phyloP scores from a whole-genome alignment of 2,797 vertebrate genomes.

The Babyrousa celebensis region DNA sequence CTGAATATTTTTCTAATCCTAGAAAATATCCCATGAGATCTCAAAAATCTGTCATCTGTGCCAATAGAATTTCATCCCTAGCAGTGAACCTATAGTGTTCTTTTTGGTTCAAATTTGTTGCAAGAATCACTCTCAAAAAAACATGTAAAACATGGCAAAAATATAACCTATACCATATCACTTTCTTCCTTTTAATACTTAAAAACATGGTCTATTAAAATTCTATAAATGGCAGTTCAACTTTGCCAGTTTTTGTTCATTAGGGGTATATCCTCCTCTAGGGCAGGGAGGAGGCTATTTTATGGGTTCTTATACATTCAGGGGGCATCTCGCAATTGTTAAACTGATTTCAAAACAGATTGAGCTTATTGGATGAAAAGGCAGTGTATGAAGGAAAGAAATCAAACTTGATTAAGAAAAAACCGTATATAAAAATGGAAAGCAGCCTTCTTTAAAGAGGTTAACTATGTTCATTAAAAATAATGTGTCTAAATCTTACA shows the following conservation, averaged over 20 bases:
- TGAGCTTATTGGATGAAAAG: slow-evolving; percentile 39
- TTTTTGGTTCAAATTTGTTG: slow-evolving; percentile 65
- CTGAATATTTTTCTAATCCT: slow-evolving; percentile 60
- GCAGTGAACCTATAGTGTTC: slow-evolving; percentile 9
- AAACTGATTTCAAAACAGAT: slow-evolving; percentile 66
- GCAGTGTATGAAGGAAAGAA: slow-evolving; percentile 7
- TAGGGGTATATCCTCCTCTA: slow-evolving; percentile 63
- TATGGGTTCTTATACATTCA: slow-evolving; percentile 64
- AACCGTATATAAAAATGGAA: slow-evolving; percentile 59
- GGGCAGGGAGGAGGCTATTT: slow-evolving; percentile 67
- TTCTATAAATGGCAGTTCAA: slow-evolving; percentile 22
- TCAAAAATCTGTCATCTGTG: slow-evolving; percentile 41
- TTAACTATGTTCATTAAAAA: slow-evolving; percentile 60
- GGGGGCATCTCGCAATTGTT: slow-evolving; percentile 52
- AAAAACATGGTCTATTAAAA: slow-evolving; percentile 50
- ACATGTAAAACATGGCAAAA: slow-evolving; percentile 20
- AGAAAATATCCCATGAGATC: background rate
- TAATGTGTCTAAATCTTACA: slow-evolving; percentile 28
- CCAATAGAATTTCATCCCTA: background rate
- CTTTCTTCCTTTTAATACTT: background rate
- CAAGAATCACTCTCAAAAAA: slow-evolving; percentile 38
- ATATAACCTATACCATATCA: background rate
- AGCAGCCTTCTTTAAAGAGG: slow-evolving; percentile 18
- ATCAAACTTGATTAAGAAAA: slow-evolving; percentile 54
- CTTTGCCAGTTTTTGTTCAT: slow-evolving; percentile 34